Base-by-base conservation (phyloP, 2,797 vertebrate species). In the Acomys russatus region DNA sequence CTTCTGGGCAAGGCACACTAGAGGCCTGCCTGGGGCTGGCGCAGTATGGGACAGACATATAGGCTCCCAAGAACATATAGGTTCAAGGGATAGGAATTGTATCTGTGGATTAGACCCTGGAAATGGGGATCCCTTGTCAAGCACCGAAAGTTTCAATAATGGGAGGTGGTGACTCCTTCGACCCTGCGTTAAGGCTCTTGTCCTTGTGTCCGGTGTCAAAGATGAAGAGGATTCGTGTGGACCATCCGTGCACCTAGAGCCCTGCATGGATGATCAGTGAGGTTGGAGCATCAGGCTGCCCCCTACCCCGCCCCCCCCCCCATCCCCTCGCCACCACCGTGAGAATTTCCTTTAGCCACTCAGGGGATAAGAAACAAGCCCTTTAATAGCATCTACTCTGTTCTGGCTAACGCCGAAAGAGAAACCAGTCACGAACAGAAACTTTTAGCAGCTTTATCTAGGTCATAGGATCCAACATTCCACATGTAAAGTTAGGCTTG, bases 181-280 rank as follows among this genome's bases (percentile, higher is more conserved):
- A 1, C 1, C 44, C 80, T 4, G 0, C 30, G 3, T 18, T 14
- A 0, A 6, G 15, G 0, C 8, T 6, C 38, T 68, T 11, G 18
- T 3, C 0, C 2, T 51, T 51, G 23, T 76, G 15, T 25, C 35
- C 61, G 6, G 28, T 35, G 2, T 20, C 59, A 33, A 35, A 59
- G 49, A 30, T 4, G 28, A n/a, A 56, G 54, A 9, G 8, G 44
- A 7, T 3, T 9, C 11, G 51, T 23, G 54, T 23, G 54, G 78
- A 51, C 25, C 9, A 0, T 7, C 0, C 0, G 20, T 4, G 0
- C 9, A 4, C 4, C 3, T 23, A 30, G 11, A 33, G 18, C 28
- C 28, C 33, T 15, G 7, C 74, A 12, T 61, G 20, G 20, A 5
- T 12, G 33, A 1, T 38, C 33, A 23, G 44, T 33, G 11, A 33